These are phyloP conservation scores for Carassius carassius DNA, from an alignment of 2,113 vertebrate genomes.

Conservation along the genomic window DNA sequence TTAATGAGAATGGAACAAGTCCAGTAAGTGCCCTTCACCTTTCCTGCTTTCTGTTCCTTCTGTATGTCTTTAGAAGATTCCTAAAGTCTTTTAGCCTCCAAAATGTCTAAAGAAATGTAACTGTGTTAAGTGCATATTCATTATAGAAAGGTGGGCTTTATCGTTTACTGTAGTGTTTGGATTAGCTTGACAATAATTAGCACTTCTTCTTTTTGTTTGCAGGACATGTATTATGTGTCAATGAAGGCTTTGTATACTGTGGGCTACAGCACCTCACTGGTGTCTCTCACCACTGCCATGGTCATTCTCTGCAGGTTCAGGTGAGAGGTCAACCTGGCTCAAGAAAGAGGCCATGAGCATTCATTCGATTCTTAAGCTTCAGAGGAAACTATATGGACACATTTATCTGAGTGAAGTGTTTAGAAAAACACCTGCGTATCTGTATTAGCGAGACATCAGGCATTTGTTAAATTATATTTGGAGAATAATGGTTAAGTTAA, in stretches of 20 bases:
- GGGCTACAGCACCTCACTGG: slow-evolving; percentile 95
- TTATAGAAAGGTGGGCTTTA: too few species aligned
- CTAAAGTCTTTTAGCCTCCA: neutral
- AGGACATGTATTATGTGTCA: slow-evolving; percentile 88
- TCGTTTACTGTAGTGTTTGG: too few species aligned
- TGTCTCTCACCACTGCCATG: slow-evolving; percentile 96
- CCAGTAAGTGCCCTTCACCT: slow-evolving; percentile 25
- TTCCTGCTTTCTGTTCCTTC: neutral
- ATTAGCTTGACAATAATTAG: neutral
- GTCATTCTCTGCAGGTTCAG: slow-evolving; percentile 96
- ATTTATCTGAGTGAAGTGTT: neutral
- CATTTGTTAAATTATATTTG: neutral
- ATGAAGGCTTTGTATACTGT: slow-evolving; percentile 97
- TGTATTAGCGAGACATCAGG: neutral
- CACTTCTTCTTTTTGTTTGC: slow-evolving; percentile 28
- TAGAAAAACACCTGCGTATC: neutral
- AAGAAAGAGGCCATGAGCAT: neutral
- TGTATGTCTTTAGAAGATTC: neutral
- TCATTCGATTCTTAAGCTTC: neutral
- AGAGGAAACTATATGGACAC: neutral
- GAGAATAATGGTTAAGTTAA: neutral
- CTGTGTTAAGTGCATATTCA: too few species aligned
- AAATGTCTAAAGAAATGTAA: neutral
- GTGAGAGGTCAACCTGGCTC: slow-evolving; percentile 72
- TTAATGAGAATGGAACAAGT: slow-evolving; percentile 81